Evolutionary conservation across 2,888 invertebrate species (phyloP).

Genomic region (Branchipolynoe longqiensis): DNA sequence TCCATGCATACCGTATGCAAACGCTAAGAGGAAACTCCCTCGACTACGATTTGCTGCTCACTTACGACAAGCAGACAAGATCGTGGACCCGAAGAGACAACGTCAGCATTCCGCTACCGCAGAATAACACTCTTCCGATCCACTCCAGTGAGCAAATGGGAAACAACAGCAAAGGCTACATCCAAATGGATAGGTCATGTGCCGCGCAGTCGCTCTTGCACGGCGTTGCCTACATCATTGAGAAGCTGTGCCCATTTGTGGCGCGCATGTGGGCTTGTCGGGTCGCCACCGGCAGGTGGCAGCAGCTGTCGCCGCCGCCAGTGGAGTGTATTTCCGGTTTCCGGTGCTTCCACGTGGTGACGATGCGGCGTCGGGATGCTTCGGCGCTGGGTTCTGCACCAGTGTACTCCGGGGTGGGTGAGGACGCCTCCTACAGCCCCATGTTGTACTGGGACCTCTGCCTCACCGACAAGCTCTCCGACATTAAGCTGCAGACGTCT

Average conservation of each 20-base stretch:
- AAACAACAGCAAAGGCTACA: background rate
- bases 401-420: slow-evolving; percentile 8
- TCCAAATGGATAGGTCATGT: background rate
- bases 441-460: slow-evolving; percentile 15
- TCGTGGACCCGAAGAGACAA: slow-evolving; percentile 11
- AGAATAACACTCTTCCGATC: background rate
- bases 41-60: background rate
- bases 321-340: background rate
- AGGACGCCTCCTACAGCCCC: slow-evolving; percentile 24
- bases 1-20: background rate
- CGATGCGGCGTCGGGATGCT: background rate
- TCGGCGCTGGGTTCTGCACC: background rate
- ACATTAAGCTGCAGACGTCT: slow-evolving; percentile 1
- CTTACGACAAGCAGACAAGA: background rate
- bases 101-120: background rate
- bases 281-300: background rate
- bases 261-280: slow-evolving; percentile 13
- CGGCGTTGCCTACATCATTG: slow-evolving; percentile 8
- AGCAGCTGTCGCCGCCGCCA: slow-evolving; percentile 30
- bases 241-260: slow-evolving; percentile 41
- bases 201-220: background rate
- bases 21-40: background rate
- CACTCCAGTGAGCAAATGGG: background rate
- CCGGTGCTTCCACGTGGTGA: background rate
- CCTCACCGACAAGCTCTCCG: background rate